Percentiles rank a stretch among this genome's conserved stretches.
phyloP scores from a whole-genome alignment of 37 sponge, comb jelly and placozoan species.

The Bolinopsis microptera region DNA sequence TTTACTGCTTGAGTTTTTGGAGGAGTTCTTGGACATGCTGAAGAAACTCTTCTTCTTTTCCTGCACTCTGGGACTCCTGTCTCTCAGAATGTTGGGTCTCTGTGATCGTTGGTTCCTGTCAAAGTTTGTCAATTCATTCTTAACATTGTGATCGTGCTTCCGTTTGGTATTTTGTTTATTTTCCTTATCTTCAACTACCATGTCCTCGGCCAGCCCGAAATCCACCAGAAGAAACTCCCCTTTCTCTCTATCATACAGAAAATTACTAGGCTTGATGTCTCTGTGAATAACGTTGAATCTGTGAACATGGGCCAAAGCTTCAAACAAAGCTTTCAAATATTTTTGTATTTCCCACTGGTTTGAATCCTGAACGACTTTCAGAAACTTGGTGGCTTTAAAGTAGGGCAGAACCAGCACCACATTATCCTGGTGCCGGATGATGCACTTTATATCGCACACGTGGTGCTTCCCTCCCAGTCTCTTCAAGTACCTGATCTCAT shows the following conservation, averaged over 20 bases:
- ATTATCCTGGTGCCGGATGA: conserved; percentile 78
- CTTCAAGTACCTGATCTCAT: conserved; percentile 83
- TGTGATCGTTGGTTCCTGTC: conserved; percentile 19
- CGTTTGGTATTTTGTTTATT: neutral
- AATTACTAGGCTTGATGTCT: conserved; percentile 98
- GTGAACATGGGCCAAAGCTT: conserved; percentile 85
- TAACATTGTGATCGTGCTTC: neutral
- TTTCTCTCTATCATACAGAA: conserved; percentile 81
- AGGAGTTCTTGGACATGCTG: neutral
- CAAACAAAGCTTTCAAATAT: conserved; percentile 87
- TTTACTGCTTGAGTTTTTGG: neutral
- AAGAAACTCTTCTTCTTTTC: conserved; percentile 58
- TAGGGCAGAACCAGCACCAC: conserved; percentile 90
- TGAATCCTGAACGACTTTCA: conserved; percentile 66
- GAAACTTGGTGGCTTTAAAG: conserved; percentile 81
- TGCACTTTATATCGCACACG: conserved; percentile 75
- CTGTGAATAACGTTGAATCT: conserved; percentile 85
- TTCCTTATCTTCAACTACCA: neutral
- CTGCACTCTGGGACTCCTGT: conserved; percentile 40
- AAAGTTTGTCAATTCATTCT: neutral
- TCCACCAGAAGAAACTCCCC: conserved; percentile 78
- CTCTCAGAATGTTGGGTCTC: conserved; percentile 1
- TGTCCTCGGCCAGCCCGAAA: conserved; percentile 82
- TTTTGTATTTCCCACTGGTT: neutral
- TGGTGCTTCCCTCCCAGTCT: conserved; percentile 78